Percentiles rank a stretch among this genome's conserved stretches.
These are phyloP conservation scores for Diogma glabrata DNA, from an alignment of 2,888 invertebrate genomes.

Conservation along the genomic window DNA sequence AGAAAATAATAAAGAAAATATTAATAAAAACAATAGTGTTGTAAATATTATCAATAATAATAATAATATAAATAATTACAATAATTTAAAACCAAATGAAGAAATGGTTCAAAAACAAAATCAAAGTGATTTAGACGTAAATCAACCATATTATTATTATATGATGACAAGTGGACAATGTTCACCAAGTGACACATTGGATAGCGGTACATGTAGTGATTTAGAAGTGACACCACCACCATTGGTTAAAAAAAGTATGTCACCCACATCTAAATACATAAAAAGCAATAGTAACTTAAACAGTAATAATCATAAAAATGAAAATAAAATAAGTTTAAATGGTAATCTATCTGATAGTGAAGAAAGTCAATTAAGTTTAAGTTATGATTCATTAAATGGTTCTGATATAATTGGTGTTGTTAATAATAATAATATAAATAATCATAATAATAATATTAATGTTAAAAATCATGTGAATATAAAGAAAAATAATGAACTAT, in stretches of 20 bases:
- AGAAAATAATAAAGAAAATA: constrained; percentile 7
- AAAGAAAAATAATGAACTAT: constrained; percentile 19
- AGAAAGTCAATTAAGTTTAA: constrained; percentile 56
- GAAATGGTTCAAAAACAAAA: constrained; percentile 24
- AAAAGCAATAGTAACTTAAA: constrained; percentile 21
- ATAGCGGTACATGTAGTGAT: constrained; percentile 78
- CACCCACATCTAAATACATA: constrained; percentile 30
- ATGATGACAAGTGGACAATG: constrained; percentile 70
- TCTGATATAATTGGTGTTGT: constrained; percentile 47
- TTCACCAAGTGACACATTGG: constrained; percentile 67
- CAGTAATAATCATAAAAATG: constrained; percentile 37
- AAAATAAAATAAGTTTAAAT: constrained; percentile 21
- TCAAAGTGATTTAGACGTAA: constrained; percentile 27
- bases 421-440: constrained; percentile 26
- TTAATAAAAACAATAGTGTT: constrained; percentile 8
- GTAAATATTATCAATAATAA: not conserved
- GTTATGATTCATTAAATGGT: constrained; percentile 71
- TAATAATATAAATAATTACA: not conserved
- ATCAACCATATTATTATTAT: constrained; percentile 30
- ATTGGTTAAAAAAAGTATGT: constrained; percentile 53
- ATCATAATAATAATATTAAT: constrained; percentile 1
- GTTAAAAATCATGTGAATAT: constrained; percentile 5
- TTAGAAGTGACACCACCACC: constrained; percentile 53
- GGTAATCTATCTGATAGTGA: constrained; percentile 48
- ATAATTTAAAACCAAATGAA: constrained; percentile 9